A percentile compares a stretch with the other conserved stretches of the same genome.
These are phyloP conservation scores for Lasioglossum oenotherae DNA, from an alignment of 2,888 invertebrate species.

Conservation along the genomic window DNA sequence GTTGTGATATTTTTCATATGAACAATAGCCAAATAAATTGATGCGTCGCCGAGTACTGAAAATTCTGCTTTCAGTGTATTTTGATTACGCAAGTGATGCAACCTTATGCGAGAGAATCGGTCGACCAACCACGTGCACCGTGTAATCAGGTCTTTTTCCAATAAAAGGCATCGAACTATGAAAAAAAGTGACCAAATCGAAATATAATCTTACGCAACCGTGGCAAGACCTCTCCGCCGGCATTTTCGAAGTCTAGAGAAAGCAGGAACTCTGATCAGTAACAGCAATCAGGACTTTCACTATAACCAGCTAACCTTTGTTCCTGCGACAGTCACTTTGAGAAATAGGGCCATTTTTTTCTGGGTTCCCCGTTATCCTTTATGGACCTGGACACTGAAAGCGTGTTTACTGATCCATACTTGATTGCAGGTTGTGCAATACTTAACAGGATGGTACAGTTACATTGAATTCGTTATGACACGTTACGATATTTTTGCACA, in stretches of 20 bases:
- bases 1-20: too few relatives aligned
- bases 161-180: neutral
- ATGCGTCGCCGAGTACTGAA: too few relatives aligned
- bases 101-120: neutral
- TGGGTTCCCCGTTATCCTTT: neutral
- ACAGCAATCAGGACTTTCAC: slow-evolving; percentile 57
- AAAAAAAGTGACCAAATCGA: neutral
- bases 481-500: neutral
- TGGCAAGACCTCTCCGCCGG: slow-evolving; percentile 19
- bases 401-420: neutral
- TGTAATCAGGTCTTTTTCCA: slow-evolving; percentile 9
- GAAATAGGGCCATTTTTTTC: neutral
- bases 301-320: slow-evolving; percentile 40
- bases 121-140: neutral
- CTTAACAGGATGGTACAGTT: neutral
- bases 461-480: neutral
- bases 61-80: too few relatives aligned
- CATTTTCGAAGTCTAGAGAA: slow-evolving; percentile 61
- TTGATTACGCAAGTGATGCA: neutral
- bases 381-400: neutral
- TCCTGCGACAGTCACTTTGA: slow-evolving; percentile 30
- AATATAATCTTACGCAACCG: slow-evolving; percentile 31
- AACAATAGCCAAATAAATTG: too few relatives aligned
- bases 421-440: neutral
- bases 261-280: slow-evolving; percentile 52